Percentiles rank a stretch among this genome's conserved stretches.
These are phyloP conservation scores for Eupithecia abbreviata DNA, from an alignment of 2,888 invertebrate species.

Conservation along the genomic window DNA sequence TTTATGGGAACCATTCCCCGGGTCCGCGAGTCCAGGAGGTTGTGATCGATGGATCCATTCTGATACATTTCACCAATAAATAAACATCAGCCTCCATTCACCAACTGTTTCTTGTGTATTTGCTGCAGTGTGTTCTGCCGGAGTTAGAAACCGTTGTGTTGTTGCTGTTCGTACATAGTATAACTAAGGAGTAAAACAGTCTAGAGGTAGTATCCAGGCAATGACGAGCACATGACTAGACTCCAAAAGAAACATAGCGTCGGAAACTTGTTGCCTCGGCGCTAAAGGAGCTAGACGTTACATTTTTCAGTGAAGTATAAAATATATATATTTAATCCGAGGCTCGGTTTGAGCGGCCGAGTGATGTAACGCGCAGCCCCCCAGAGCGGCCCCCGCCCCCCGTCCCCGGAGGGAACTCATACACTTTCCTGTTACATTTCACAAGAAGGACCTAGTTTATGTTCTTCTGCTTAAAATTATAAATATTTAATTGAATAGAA, in stretches of 20 bases:
- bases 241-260: neutral
- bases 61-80: neutral
- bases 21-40: neutral
- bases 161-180: no score
- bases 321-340: slow-evolving; percentile 40
- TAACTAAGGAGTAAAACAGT: no score
- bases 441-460: neutral
- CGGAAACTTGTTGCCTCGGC: slow-evolving; percentile 2
- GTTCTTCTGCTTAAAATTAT: neutral
- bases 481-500: no score
- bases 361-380: slow-evolving; percentile 27
- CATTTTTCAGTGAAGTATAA: slow-evolving; percentile 38
- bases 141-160: no score
- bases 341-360: slow-evolving; percentile 31
- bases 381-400: neutral
- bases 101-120: no score
- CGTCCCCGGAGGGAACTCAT: slow-evolving; percentile 6
- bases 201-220: no score
- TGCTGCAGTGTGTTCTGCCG: no score
- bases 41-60: neutral
- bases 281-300: slow-evolving; percentile 29
- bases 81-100: no score
- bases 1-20: neutral
- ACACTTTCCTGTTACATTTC: slow-evolving; percentile 20
- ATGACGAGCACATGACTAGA: no score